phyloP scores from a whole-genome alignment of 2,888 invertebrate species.

The Calameuta filiformis region DNA sequence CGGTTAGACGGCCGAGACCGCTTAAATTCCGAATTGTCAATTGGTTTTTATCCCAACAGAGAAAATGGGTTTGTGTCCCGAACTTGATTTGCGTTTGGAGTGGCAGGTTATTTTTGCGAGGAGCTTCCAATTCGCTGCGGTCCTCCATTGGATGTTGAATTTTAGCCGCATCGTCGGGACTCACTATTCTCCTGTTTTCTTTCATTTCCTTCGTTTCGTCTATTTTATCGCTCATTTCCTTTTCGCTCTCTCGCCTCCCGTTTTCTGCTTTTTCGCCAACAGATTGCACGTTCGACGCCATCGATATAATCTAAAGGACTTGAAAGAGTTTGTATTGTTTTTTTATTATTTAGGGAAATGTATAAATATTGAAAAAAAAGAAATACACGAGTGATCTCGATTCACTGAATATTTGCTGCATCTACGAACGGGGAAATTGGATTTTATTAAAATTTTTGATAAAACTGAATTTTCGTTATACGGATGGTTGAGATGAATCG shows the following conservation, averaged over 20 bases:
- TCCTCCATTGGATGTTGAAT: not conserved
- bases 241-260: constrained; percentile 14
- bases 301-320: not conserved
- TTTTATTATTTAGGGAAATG: no score
- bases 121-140: constrained; percentile 1
- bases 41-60: constrained; percentile 27
- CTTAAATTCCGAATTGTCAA: constrained; percentile 37
- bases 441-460: constrained; percentile 40
- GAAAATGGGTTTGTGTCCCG: constrained; percentile 36
- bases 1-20: constrained; percentile 24
- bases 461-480: constrained; percentile 19
- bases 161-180: not conserved
- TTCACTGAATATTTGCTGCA: no score
- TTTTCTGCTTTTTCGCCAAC: constrained; percentile 9
- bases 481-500: constrained; percentile 18
- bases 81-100: constrained; percentile 39
- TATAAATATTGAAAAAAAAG: no score
- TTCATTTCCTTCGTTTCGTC: not conserved
- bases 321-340: no score
- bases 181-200: not conserved
- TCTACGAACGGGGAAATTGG: not conserved
- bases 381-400: no score
- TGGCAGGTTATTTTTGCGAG: constrained; percentile 42
- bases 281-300: not conserved
- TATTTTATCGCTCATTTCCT: not conserved